Conservation (phyloP, 35 echinoderm and acorn worm species). For the Amphiura filiformis region DNA sequence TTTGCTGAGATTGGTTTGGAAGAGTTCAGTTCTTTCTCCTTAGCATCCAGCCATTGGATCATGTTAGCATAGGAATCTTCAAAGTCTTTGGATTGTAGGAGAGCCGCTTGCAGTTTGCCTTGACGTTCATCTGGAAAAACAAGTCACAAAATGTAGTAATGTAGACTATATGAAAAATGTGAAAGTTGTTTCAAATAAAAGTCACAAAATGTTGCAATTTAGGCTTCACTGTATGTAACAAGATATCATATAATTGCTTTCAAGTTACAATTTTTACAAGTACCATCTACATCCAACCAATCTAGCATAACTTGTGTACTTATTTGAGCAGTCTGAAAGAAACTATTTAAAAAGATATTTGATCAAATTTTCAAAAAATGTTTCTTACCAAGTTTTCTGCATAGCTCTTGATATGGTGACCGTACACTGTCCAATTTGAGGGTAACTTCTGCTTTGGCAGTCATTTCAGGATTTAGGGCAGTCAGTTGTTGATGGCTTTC, state of each 20-base stretch:
- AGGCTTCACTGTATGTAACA: too few species aligned
- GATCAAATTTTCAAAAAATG: too few species aligned
- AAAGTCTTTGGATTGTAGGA: conserved; percentile 94
- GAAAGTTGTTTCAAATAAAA: neutral
- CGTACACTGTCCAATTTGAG: conserved; percentile 87
- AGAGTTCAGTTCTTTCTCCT: conserved; percentile 63
- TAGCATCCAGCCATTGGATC: conserved; percentile 73
- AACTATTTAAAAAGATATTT: too few species aligned
- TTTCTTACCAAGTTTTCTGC: conserved; percentile 88
- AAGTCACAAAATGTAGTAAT: conserved; percentile 12
- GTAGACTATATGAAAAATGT: neutral
- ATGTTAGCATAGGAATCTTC: conserved; percentile 86
- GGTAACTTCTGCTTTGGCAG: conserved; percentile 83
- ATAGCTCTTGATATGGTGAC: conserved; percentile 77
- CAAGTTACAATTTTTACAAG: too few species aligned
- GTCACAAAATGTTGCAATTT: neutral
- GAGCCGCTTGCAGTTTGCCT: conserved; percentile 92
- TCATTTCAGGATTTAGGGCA: conserved; percentile 67
- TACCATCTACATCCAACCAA: too few species aligned
- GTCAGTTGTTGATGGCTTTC: conserved; percentile 71
- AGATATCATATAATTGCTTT: too few species aligned
- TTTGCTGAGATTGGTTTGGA: conserved; percentile 90
- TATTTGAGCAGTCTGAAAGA: too few species aligned
- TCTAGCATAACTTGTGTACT: too few species aligned
- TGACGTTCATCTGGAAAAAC: conserved; percentile 83